A percentile compares a stretch with the other conserved stretches of the same genome.
These are phyloP conservation scores for Trichogramma evanescens DNA, from an alignment of 2,888 invertebrate species.

Conservation along the genomic window DNA sequence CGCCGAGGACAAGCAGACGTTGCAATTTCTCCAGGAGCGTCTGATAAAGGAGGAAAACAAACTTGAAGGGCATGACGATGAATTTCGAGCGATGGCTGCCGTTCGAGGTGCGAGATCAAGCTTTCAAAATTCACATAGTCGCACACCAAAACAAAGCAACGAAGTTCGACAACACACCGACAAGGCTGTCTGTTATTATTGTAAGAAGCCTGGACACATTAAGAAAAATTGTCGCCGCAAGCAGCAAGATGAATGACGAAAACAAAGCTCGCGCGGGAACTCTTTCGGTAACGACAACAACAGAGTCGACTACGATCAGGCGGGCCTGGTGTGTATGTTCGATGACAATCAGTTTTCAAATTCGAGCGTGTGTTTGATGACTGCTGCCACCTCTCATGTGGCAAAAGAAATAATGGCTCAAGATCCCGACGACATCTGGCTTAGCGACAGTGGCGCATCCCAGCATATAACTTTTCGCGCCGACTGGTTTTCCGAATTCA, in stretches of 20 bases:
- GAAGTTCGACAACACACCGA: slow-evolving; percentile 3
- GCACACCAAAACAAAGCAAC: neutral
- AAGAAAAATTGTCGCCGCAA: slow-evolving; percentile 12
- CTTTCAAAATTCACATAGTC: no score
- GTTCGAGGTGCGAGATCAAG: neutral
- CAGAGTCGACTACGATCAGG: no score
- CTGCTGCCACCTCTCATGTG: no score
- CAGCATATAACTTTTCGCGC: slow-evolving; percentile 23
- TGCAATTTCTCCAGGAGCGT: slow-evolving; percentile 21
- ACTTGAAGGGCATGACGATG: neutral
- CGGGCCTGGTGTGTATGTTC: no score
- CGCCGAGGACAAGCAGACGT: slow-evolving; percentile 15
- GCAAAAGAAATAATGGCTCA: no score
- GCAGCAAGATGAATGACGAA: neutral
- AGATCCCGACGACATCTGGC: slow-evolving; percentile 14
- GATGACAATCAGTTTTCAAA: no score
- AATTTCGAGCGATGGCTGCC: neutral
- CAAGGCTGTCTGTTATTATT: slow-evolving; percentile 19
- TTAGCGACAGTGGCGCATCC: slow-evolving; percentile 26
- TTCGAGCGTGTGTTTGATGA: no score
- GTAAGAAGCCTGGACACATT: slow-evolving; percentile 18
- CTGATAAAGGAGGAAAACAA: slow-evolving; percentile 23
- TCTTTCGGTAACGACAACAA: no score
- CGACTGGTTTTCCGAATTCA: slow-evolving; percentile 20
- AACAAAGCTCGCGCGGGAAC: no score